A percentile compares a stretch with the other conserved stretches of the same genome.
Conservation (phyloP, 2,113 vertebrate genomes). For the Ascaphus truei region DNA sequence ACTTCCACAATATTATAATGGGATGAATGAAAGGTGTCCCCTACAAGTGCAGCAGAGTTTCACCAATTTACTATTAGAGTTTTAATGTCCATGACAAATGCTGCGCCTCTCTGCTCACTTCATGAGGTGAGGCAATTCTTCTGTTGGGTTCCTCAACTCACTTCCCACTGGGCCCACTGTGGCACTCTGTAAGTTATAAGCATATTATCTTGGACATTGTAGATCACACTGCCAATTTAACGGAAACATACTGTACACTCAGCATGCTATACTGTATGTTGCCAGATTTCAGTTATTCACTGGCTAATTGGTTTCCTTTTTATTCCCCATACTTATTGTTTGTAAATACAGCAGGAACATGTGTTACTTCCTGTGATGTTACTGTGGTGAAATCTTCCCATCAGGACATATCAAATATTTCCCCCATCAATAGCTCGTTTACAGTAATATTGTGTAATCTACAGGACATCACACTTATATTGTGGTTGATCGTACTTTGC, state of each 20-base stretch:
- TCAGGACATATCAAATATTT: neutral
- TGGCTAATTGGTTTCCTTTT: neutral
- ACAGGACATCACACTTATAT: neutral
- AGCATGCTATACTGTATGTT: neutral
- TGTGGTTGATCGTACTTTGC: neutral
- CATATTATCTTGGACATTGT: neutral
- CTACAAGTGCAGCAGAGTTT: no score
- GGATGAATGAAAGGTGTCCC: no score
- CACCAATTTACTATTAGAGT: no score
- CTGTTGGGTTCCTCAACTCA: no score
- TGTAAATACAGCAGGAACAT: neutral
- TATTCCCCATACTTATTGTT: neutral
- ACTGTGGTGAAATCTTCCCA: neutral
- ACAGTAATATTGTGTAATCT: slow-evolving; percentile 3
- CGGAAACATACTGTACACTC: neutral
- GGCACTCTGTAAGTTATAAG: neutral
- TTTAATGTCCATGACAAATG: no score
- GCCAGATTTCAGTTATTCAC: slow-evolving; percentile 5
- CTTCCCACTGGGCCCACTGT: neutral
- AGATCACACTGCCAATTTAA: slow-evolving; percentile 2
- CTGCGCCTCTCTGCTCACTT: no score
- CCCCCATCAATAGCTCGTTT: neutral
- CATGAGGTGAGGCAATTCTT: no score
- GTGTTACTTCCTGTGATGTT: slow-evolving; percentile 3
- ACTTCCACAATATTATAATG: no score